Conservation (phyloP, 2,888 invertebrate species). For the Apodemia mormo region DNA sequence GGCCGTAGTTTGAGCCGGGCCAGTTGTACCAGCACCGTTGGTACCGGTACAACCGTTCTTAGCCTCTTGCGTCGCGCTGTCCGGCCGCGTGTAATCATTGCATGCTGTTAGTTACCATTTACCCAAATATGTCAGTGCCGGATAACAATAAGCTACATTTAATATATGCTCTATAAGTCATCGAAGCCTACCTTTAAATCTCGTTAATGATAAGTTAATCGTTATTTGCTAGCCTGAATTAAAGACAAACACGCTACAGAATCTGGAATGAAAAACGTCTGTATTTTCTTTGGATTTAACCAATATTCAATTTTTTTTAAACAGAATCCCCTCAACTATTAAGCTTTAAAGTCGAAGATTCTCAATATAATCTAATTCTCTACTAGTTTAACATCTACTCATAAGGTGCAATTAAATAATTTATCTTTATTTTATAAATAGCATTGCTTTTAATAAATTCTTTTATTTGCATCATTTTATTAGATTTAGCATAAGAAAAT, state of each 20-base stretch:
- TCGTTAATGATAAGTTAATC: too few relatives aligned
- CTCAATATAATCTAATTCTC: too few relatives aligned
- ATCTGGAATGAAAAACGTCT: too few relatives aligned
- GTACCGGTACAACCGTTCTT: conserved; percentile 38
- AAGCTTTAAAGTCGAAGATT: too few relatives aligned
- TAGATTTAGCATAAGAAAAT: not conserved
- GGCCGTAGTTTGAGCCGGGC: not conserved
- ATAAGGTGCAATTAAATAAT: too few relatives aligned
- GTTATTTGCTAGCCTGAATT: too few relatives aligned
- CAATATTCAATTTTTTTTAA: too few relatives aligned
- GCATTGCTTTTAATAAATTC: not conserved
- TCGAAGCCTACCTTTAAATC: not conserved
- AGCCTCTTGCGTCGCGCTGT: conserved; percentile 38
- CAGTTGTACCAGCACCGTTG: conserved; percentile 41
- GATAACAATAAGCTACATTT: not conserved
- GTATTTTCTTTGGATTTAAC: too few relatives aligned
- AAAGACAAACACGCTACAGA: too few relatives aligned
- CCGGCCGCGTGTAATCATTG: conserved; percentile 42
- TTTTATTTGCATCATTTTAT: not conserved
- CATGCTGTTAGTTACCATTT: conserved; percentile 62
- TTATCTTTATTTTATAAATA: not conserved
- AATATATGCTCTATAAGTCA: not conserved
- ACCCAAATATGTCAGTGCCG: conserved; percentile 7
- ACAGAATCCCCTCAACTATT: too few relatives aligned
- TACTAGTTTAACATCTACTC: too few relatives aligned